These are phyloP conservation scores for Salminus brasiliensis DNA, from an alignment of 2,113 vertebrate genomes.

Conservation along the genomic window DNA sequence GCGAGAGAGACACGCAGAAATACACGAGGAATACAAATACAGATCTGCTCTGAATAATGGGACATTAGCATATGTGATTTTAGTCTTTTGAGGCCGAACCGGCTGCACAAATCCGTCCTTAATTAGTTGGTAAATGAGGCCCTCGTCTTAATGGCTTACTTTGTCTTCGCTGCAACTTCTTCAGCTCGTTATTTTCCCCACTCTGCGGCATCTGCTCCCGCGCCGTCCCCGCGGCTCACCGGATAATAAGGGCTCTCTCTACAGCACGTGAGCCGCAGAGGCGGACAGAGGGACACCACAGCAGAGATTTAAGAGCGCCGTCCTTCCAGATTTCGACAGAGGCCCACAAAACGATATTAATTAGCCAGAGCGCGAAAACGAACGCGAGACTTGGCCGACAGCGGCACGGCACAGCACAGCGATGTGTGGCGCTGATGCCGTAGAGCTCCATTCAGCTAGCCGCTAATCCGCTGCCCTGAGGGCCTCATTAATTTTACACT, in stretches of 20 bases:
- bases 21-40: background rate
- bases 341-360: slow-evolving; percentile 3
- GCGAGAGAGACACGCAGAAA: background rate
- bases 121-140: slow-evolving; percentile 2
- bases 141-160: background rate
- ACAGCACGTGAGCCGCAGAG: background rate
- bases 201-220: background rate
- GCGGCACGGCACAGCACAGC: background rate
- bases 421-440: background rate
- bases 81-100: background rate
- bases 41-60: background rate
- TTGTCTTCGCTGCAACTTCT: background rate
- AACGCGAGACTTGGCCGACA: background rate
- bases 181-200: background rate
- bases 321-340: background rate
- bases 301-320: background rate
- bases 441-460: background rate
- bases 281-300: background rate
- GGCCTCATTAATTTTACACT: slow-evolving; percentile 51
- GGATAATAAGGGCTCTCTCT: background rate
- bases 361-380: background rate
- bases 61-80: slow-evolving; percentile 19
- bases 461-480: slow-evolving; percentile 37
- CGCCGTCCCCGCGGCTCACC: background rate
- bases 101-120: background rate